phyloP scores from a whole-genome alignment of 2,113 vertebrate species.

The Casuarius casuarius region DNA sequence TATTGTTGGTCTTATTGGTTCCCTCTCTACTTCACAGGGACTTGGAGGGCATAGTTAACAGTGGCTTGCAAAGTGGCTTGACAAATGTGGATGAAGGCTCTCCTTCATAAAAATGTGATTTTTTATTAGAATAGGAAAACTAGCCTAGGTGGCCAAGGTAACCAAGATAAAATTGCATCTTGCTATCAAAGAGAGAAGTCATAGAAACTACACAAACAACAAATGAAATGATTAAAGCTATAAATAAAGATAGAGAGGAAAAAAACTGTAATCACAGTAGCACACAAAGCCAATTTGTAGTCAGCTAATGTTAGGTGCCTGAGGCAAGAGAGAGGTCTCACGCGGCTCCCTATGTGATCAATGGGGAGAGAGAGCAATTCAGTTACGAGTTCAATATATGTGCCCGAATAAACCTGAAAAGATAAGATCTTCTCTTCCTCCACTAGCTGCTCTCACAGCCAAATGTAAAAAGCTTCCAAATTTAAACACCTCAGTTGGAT shows the following conservation, averaged over 20 bases:
- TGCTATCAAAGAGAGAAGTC: neutral
- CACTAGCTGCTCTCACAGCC: neutral
- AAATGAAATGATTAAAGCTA: conserved; percentile 48
- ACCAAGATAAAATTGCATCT: neutral
- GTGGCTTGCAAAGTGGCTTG: neutral
- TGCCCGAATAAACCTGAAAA: conserved; percentile 2
- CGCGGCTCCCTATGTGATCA: neutral
- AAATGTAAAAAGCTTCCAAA: neutral
- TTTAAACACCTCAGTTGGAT: conserved; percentile 1
- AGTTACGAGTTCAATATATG: neutral
- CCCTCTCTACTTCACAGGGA: neutral
- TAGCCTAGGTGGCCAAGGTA: neutral
- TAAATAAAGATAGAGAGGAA: conserved; percentile 44
- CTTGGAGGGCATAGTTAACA: neutral
- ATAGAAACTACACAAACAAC: conserved; percentile 19
- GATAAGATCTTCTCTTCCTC: neutral
- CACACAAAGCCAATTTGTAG: neutral
- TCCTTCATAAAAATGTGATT: neutral
- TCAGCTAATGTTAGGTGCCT: conserved; percentile 17
- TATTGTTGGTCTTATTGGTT: neutral
- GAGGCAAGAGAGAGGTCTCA: conserved; percentile 8
- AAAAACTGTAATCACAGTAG: neutral
- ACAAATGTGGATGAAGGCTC: neutral
- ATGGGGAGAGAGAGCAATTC: neutral
- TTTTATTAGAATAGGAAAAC: conserved; percentile 21